Base-by-base conservation (phyloP, 2,888 invertebrate species). In the Drosophila stalkeri region DNA sequence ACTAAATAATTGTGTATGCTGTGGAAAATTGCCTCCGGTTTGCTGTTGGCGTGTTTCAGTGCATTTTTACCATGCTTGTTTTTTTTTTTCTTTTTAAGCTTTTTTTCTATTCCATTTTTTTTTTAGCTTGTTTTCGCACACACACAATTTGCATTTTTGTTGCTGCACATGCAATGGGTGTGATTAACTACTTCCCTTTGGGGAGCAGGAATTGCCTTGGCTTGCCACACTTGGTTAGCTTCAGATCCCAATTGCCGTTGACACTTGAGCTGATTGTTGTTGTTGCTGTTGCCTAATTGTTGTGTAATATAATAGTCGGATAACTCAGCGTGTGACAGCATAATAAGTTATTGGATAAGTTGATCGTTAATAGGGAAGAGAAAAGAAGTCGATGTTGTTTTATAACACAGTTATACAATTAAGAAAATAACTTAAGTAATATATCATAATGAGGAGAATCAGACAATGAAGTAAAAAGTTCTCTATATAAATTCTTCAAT, bases 1-100 rank as follows among this genome's bases (percentile, higher is more conserved):
- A n/a, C 68, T 71, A 47, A 72, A 82, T 70, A 68, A 64, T 66
- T 71, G 65, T 81, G 54, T 74, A 54, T 39, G 76, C 71, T 74
- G 67, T 81, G 85, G 87, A 87, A 90, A 90, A 89, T 83, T 90
- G 83, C 88, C 90, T 87, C 85, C 85, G 88, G 90, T 85, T 71
- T 69, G 69, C 51, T 37, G 71, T 44, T 62, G 59, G 62, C 77
- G 69, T 82, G 73, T 64, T 87, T 63, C 69, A 71, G 47, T 89
- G 86, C 74, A 86, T 68, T 85, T 83, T 80, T 63, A 64, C 56
- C 66, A 35, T 60, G 55, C 54, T 76, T 64, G 27, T 74, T 71
- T 64, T 37, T 14, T 11, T 33, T 51, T 47, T 37, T 14, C 16
- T 33, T 51, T 47, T 49, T 60, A 31, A 39, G 37, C 31, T 1